A percentile compares a stretch with the other conserved stretches of the same genome.
Conservation (phyloP, 1,140 invertebrate genomes). For the Anastrepha obliqua region DNA sequence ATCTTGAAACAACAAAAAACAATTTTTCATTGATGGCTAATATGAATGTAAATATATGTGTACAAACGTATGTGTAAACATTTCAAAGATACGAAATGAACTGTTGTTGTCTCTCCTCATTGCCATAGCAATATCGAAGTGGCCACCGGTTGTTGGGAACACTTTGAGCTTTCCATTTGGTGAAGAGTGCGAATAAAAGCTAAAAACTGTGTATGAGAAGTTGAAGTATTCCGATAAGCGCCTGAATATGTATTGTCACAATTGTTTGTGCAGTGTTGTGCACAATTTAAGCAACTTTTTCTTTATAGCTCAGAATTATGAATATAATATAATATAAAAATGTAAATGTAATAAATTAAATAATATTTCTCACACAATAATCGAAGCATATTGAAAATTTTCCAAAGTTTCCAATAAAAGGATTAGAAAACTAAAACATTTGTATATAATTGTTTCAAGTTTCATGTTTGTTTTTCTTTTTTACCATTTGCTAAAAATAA, state of each 20-base stretch:
- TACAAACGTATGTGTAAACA: not conserved
- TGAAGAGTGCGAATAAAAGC: not conserved
- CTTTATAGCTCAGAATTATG: no score
- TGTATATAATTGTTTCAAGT: no score
- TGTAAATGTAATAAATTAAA: no score
- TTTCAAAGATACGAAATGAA: not conserved
- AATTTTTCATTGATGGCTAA: not conserved
- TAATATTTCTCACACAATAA: no score
- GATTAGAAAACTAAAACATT: no score
- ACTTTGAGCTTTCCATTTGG: not conserved
- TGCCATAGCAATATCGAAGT: not conserved
- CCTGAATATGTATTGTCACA: not conserved
- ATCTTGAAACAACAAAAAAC: not conserved
- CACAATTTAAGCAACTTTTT: no score
- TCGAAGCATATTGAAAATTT: no score
- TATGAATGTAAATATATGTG: not conserved
- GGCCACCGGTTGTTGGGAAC: slow-evolving; percentile 21
- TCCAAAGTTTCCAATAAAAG: no score
- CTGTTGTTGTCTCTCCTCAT: not conserved
- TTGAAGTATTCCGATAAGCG: not conserved
- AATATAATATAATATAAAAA: no score
- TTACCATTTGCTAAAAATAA: no score
- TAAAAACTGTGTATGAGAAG: not conserved
- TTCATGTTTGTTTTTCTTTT: no score
- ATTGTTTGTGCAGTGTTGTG: no score